Conservation (phyloP, 2,888 invertebrate genomes). For the Carterocephalus palaemon region DNA sequence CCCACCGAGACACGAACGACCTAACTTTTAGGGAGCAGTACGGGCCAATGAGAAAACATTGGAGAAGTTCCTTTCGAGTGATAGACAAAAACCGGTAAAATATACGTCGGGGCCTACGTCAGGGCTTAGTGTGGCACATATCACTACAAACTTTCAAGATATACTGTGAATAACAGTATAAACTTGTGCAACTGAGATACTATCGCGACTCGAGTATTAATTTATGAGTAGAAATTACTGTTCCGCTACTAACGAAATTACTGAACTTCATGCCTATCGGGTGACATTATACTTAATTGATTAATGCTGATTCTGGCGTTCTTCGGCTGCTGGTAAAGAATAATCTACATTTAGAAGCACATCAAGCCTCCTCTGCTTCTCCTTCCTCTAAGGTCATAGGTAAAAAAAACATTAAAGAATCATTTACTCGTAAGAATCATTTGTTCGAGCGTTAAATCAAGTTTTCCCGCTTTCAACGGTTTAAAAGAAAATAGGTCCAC, state of each 20-base stretch:
- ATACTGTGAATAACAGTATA: constrained; percentile 59
- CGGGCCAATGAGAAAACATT: constrained; percentile 71
- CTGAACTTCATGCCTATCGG: constrained; percentile 19
- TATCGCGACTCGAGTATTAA: constrained; percentile 42
- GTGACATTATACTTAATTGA: constrained; percentile 22
- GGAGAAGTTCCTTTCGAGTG: constrained; percentile 64
- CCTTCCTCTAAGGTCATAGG: too few species aligned
- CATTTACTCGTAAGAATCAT: too few species aligned
- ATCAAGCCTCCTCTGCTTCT: too few species aligned
- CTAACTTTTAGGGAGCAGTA: constrained; percentile 65
- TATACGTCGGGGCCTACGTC: constrained; percentile 55
- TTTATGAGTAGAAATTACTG: constrained; percentile 21
- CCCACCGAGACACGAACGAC: constrained; percentile 65
- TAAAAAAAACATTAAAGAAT: too few species aligned
- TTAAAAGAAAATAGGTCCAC: too few species aligned
- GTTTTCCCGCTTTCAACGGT: too few species aligned
- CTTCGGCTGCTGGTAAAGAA: too few species aligned
- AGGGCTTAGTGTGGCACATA: constrained; percentile 58
- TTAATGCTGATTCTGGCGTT: constrained; percentile 6
- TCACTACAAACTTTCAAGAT: constrained; percentile 55
- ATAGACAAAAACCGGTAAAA: constrained; percentile 67
- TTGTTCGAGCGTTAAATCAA: too few species aligned
- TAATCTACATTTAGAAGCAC: too few species aligned
- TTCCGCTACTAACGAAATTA: constrained; percentile 20
- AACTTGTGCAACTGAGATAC: constrained; percentile 46